Evolutionary conservation across 2,113 vertebrate species (phyloP), one percentile per base, ranked within the genome.

Genomic region (Panthera leo): DNA sequence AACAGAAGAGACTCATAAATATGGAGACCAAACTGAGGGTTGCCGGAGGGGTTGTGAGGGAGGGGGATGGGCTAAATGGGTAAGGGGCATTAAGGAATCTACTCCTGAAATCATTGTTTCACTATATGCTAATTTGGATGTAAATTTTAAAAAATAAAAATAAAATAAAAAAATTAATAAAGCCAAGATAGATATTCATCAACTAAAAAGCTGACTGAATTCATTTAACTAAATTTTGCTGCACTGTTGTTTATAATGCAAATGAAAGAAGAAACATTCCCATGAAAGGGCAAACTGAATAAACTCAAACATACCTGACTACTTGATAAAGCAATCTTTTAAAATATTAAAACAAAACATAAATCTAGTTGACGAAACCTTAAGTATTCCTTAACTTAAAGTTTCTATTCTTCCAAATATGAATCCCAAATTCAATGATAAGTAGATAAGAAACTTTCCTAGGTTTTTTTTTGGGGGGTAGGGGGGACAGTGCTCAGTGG

Each of bases 351-450:
- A 73, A 25, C 25, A 89, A 76, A 95, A 84, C 11, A 76, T 73
- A 84, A 79, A 92, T 92, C 36, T 75, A 85, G 27, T 58, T 85
- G 63, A 55, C 15, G 95, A 96, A 92, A 95, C 0, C 14, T 73
- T 7, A 67, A 85, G 71, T 95, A 85, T 94, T 15, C 34, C 29
- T 94, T 92, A 65, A 85, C 71, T n/a, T 90, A 71, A 94, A 84
- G 11, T 93, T 51, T 96, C 73, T 58, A 12, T 65, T 90, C 61
- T 90, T 92, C 51, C 61, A 96, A 89, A 61, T 83, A 89, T 63
- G 19, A 78, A 39, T 55, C 53, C 7, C 18, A 51, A 89, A 65
- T 67, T 88, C 45, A 91, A 3, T 70, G 23, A 25, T 85, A 91
- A 78, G 36, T 11, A 79, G 18, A 58, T 68, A 91, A 92, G n/a